phyloP scores from a whole-genome alignment of 2,888 invertebrate genomes.

The Coronaproctus castanopsis region DNA sequence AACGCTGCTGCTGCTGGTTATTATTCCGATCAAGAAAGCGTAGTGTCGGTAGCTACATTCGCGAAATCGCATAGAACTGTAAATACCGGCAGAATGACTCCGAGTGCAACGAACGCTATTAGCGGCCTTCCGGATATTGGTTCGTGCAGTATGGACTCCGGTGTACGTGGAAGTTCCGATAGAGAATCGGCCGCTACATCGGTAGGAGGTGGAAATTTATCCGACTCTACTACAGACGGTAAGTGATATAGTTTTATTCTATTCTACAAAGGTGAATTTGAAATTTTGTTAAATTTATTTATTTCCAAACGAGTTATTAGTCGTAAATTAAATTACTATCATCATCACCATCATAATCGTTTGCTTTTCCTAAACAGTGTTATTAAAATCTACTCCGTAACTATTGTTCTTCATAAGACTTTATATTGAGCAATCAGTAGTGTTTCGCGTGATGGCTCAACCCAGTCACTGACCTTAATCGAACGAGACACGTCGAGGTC shows the following conservation, averaged over 20 bases:
- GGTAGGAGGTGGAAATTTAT: conserved; percentile 52
- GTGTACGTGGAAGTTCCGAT: conserved; percentile 65
- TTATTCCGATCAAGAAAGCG: conserved; percentile 64
- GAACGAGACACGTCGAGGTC: too few relatives aligned
- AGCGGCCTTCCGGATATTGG: conserved; percentile 42
- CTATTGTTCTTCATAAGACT: too few relatives aligned
- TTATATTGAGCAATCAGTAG: too few relatives aligned
- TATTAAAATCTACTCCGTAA: too few relatives aligned
- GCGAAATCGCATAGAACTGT: conserved; percentile 27
- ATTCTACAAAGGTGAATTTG: neutral
- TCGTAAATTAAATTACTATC: too few relatives aligned
- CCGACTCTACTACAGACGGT: conserved; percentile 58
- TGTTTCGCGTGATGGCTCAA: too few relatives aligned
- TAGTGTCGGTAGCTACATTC: conserved; percentile 37
- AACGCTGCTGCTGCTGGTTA: conserved; percentile 43
- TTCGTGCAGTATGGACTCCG: conserved; percentile 71
- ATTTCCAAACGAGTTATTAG: too few relatives aligned
- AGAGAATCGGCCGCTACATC: conserved; percentile 58
- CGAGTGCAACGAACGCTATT: conserved; percentile 19
- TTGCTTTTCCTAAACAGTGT: too few relatives aligned
- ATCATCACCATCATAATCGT: too few relatives aligned
- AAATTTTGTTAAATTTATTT: neutral
- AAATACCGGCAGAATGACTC: conserved; percentile 28
- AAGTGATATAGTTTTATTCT: conserved; percentile 22
- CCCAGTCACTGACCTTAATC: too few relatives aligned